Conservation (phyloP, 2,113 vertebrate species). For the rabbit (Oryctolagus cuniculus) region DNA sequence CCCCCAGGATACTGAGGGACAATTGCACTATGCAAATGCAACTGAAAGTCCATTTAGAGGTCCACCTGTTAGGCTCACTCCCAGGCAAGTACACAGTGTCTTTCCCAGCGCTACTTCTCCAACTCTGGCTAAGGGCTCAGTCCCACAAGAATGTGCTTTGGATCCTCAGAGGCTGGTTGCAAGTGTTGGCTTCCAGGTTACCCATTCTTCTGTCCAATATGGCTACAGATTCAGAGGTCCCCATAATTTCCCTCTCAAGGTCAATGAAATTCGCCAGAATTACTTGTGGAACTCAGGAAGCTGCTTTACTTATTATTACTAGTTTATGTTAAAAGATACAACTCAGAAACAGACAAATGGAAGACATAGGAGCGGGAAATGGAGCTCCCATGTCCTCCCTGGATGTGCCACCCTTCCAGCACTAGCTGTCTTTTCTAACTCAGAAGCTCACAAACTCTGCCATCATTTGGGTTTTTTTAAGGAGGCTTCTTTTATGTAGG, state of each 20-base stretch:
- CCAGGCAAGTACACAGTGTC: neutral
- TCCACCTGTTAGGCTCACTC: neutral
- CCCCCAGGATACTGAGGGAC: too few species aligned
- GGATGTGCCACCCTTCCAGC: neutral
- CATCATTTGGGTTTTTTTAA: neutral
- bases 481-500: neutral
- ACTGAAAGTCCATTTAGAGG: neutral
- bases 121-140: neutral
- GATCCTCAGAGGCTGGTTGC: neutral
- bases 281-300: neutral
- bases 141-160: neutral
- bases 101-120: neutral
- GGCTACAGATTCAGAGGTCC: neutral
- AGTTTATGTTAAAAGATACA: neutral
- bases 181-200: neutral
- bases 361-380: neutral
- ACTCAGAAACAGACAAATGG: neutral
- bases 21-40: neutral
- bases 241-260: neutral
- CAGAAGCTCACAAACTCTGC: neutral
- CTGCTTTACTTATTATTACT: neutral
- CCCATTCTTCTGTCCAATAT: neutral
- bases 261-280: neutral
- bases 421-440: neutral
- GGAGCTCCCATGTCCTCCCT: neutral